Evolutionary conservation across 1,140 invertebrate species (phyloP).

Genomic region (Vanessa atalanta): DNA sequence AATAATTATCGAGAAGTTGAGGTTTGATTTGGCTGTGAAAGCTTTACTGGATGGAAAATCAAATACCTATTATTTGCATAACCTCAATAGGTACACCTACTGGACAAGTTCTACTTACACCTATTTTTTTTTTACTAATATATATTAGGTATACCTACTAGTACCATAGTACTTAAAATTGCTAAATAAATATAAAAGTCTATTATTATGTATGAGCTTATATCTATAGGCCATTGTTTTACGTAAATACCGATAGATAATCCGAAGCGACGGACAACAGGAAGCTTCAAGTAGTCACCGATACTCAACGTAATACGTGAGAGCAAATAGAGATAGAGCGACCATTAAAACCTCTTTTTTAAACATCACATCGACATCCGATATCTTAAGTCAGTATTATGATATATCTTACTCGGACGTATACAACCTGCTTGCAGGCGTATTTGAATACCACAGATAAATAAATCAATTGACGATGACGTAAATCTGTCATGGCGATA

Average conservation of each 20-base stretch:
- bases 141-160: no score
- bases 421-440: slow-evolving; percentile 15
- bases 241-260: slow-evolving; percentile 15
- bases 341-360: slow-evolving; percentile 37
- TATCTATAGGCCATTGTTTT: neutral
- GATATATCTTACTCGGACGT: slow-evolving; percentile 26
- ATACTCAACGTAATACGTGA: slow-evolving; percentile 32
- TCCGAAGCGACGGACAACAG: slow-evolving; percentile 22
- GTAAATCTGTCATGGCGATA: slow-evolving; percentile 7
- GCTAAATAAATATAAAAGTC: no score
- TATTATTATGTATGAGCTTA: no score
- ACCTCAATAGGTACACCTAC: no score
- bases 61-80: no score
- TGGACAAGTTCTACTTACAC: no score
- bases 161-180: no score
- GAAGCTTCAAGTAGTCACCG: slow-evolving; percentile 46
- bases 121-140: no score
- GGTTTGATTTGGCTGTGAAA: no score
- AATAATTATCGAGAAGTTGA: no score
- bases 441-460: slow-evolving; percentile 22
- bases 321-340: slow-evolving; percentile 35
- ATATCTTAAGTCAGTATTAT: slow-evolving; percentile 27
- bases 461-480: slow-evolving; percentile 12
- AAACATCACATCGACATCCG: slow-evolving; percentile 34
- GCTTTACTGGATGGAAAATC: no score